Percentiles rank a stretch among this genome's conserved stretches.
These are phyloP conservation scores for Drosophila hydei DNA, from an alignment of 1,140 invertebrate genomes.

Conservation along the genomic window DNA sequence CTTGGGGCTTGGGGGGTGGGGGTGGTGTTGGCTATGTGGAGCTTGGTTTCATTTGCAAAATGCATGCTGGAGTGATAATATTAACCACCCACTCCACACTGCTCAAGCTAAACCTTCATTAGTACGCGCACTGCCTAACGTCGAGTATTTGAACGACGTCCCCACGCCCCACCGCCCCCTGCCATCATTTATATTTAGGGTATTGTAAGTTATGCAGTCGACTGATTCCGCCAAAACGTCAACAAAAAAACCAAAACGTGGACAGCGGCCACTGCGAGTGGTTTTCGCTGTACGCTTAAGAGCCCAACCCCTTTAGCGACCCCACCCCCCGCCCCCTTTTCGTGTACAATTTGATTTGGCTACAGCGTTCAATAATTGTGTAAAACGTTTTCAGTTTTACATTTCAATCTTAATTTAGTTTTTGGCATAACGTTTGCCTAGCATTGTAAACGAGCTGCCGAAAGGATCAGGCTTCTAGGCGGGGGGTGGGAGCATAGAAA, in stretches of 20 bases:
- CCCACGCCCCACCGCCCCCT: background rate
- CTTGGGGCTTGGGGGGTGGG: background rate
- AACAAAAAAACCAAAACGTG: slow-evolving; percentile 33
- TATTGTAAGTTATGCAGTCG: slow-evolving; percentile 84
- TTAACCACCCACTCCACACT: slow-evolving; percentile 13
- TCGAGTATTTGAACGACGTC: too few species aligned
- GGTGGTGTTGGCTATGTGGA: background rate
- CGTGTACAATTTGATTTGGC: slow-evolving; percentile 30
- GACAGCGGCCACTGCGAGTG: slow-evolving; percentile 52
- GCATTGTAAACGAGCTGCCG: slow-evolving; percentile 37
- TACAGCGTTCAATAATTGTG: slow-evolving; percentile 77
- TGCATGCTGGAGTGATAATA: slow-evolving; percentile 80
- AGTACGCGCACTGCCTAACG: slow-evolving; percentile 30
- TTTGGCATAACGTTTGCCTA: slow-evolving; percentile 76
- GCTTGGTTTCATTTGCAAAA: slow-evolving; percentile 68
- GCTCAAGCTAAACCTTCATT: slow-evolving; percentile 61
- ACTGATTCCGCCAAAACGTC: slow-evolving; percentile 72
- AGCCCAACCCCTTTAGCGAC: background rate
- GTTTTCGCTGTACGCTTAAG: slow-evolving; percentile 76
- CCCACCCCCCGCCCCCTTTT: background rate
- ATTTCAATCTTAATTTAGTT: slow-evolving; percentile 84
- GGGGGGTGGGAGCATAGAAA: too few species aligned
- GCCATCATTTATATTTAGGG: slow-evolving; percentile 75
- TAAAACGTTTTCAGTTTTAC: slow-evolving; percentile 84
- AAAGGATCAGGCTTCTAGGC: background rate